phyloP scores from a whole-genome alignment of 1,140 invertebrate genomes.

The Marisa cornuarietis region DNA sequence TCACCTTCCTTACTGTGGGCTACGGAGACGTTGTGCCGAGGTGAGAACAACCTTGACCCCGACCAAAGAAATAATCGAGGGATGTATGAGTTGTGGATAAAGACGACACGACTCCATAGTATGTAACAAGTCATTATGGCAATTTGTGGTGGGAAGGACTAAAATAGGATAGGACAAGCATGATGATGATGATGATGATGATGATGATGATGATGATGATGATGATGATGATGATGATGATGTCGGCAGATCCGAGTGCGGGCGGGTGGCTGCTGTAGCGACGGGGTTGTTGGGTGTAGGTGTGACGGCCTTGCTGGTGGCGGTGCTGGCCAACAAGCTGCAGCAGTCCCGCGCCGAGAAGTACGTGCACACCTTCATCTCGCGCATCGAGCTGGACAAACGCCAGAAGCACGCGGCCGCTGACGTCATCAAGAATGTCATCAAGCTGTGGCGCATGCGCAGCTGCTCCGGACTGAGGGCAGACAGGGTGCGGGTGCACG shows the following conservation, averaged over 20 bases:
- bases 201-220: no score
- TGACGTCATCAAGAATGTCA: slow-evolving; percentile 49
- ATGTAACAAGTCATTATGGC: no score
- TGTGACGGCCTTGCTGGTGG: slow-evolving; percentile 64
- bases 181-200: no score
- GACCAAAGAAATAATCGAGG: no score
- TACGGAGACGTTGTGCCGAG: slow-evolving; percentile 54
- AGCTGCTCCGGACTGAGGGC: background rate
- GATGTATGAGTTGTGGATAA: no score
- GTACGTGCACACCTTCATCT: slow-evolving; percentile 64
- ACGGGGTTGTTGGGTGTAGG: slow-evolving; percentile 64
- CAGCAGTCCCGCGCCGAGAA: slow-evolving; percentile 62
- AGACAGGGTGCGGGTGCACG: background rate
- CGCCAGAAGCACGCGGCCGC: slow-evolving; percentile 59
- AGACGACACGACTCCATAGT: no score
- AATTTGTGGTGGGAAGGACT: no score
- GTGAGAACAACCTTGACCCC: no score
- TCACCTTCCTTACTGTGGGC: slow-evolving; percentile 64
- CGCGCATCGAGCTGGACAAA: slow-evolving; percentile 60
- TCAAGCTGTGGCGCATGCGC: background rate
- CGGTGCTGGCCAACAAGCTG: slow-evolving; percentile 62
- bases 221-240: slow-evolving; percentile 15
- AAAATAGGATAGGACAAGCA: no score
- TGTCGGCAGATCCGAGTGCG: slow-evolving; percentile 53
- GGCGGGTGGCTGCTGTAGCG: slow-evolving; percentile 59